phyloP scores from a whole-genome alignment of 2,888 invertebrate species.

The Alloplasta piceator region DNA sequence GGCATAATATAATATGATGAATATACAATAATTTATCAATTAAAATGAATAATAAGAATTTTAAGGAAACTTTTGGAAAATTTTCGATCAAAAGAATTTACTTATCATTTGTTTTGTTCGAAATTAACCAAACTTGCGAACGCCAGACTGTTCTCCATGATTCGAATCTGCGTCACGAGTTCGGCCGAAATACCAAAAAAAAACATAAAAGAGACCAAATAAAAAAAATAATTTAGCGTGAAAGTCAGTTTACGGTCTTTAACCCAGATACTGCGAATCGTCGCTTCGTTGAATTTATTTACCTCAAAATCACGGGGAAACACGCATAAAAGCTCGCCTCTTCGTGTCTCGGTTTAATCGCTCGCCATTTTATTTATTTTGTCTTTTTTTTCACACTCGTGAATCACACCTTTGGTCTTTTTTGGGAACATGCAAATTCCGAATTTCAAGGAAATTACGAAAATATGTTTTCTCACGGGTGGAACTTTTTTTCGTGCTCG shows the following conservation, averaged over 20 bases:
- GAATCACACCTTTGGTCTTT: constrained; percentile 11
- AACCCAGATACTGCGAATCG: constrained; percentile 70
- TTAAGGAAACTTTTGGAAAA: too few species aligned
- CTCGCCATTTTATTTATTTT: neutral
- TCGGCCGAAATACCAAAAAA: constrained; percentile 40
- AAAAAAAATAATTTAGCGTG: constrained; percentile 67
- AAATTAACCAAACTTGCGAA: constrained; percentile 32
- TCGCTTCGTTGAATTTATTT: constrained; percentile 58
- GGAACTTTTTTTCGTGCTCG: too few species aligned
- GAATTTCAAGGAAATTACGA: constrained; percentile 14
- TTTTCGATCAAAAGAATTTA: too few species aligned
- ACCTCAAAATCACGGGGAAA: constrained; percentile 51
- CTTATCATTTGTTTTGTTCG: constrained; percentile 20
- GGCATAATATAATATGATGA: too few species aligned
- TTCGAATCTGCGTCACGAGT: constrained; percentile 50
- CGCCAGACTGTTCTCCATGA: constrained; percentile 40
- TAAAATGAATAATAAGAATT: neutral
- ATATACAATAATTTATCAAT: too few species aligned
- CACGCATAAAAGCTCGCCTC: constrained; percentile 2
- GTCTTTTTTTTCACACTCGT: neutral
- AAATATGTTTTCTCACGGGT: neutral
- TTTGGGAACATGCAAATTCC: constrained; percentile 1
- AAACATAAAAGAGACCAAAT: constrained; percentile 1
- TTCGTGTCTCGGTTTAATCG: constrained; percentile 16
- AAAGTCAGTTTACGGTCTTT: constrained; percentile 65